Base-by-base conservation (phyloP, 2,113 vertebrate species). In the Silurus glanis region DNA sequence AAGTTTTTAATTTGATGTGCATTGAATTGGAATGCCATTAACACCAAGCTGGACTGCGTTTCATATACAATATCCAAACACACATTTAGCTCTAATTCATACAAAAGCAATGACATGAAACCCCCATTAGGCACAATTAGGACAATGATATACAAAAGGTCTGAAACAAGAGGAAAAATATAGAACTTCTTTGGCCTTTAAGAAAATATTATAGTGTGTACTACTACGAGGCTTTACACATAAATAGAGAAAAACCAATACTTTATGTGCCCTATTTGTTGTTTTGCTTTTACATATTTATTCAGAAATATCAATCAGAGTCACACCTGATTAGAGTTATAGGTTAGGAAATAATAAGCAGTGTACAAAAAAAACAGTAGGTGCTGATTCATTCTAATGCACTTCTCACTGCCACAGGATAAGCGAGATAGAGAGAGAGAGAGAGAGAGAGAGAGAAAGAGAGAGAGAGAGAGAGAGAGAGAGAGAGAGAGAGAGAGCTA, bases 111-210 rank as follows among this genome's bases (percentile, higher is more conserved):
- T n/a, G 1, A 86, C 55, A 66, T 81, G 79, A 79, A 72, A 80
- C 76, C 59, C 8, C 4, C 67, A 81, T 75, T 78, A 79, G 25
- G 86, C 80, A 88, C 66, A 84, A 81, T 86, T 80, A 88, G 84
- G 83, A 85, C 87, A 88, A 78, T 13, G 85, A 82, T 83, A 84
- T 90, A 19, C 56, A 83, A 72, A 64, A 66, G 28, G 23, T 76
- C 58, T 82, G 69, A 56, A 78, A 55, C 37, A 49, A 47, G 47
- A 56, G 49, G 21, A 13, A 25, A 62, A 72, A 88, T 76, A 86
- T 88, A 90, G 79, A 75, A 55, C 85, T 83, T 21, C 45, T 79
- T 80, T 12, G 28, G 66, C 62, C 84, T 83, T 80, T 85, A 49
- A 47, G 71, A 85, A 59, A 23, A 17, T n/a, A 66, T 21, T 66